Percentiles rank a stretch among this genome's conserved stretches.
phyloP scores from a whole-genome alignment of 2,797 vertebrate species.

The Pterois miles region DNA sequence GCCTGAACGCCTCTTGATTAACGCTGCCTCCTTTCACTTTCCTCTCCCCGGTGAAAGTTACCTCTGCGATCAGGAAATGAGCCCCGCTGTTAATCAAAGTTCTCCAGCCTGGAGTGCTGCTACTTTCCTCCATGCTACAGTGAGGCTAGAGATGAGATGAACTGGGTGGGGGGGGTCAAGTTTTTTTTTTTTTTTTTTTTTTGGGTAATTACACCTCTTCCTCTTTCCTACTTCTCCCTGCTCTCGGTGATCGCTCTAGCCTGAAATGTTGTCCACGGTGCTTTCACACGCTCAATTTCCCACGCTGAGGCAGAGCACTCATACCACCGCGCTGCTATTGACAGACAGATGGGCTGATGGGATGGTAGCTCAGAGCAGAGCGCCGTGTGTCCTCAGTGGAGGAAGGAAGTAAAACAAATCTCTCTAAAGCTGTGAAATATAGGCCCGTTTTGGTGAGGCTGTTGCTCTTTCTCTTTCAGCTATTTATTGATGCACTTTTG shows the following conservation, averaged over 20 bases:
- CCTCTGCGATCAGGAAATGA: conserved; percentile 90
- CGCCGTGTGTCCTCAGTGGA: neutral
- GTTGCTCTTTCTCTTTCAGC: neutral
- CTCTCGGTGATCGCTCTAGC: conserved; percentile 79
- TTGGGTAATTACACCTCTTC: conserved; percentile 80
- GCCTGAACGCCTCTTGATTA: conserved; percentile 89
- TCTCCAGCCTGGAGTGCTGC: conserved; percentile 49
- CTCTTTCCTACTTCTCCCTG: conserved; percentile 82
- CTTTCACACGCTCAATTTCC: conserved; percentile 87
- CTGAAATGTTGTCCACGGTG: conserved; percentile 80
- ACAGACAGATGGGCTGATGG: conserved; percentile 56
- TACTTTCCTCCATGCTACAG: conserved; percentile 67
- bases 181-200: conserved; percentile 9
- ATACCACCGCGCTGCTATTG: conserved; percentile 33
- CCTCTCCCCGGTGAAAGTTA: conserved; percentile 66
- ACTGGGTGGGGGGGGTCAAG: conserved; percentile 21
- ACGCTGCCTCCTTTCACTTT: conserved; percentile 82
- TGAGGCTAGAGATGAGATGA: conserved; percentile 66
- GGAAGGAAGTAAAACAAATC: neutral
- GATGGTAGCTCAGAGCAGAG: conserved; percentile 46
- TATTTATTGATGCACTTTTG: neutral
- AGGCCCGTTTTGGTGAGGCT: neutral
- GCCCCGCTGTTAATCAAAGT: conserved; percentile 86
- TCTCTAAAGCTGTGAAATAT: neutral
- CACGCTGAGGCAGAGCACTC: conserved; percentile 73